A percentile compares a stretch with the other conserved stretches of the same genome.
Evolutionary conservation across 2,797 vertebrate species (phyloP).

Genomic region (Pangasius krempfi): DNA sequence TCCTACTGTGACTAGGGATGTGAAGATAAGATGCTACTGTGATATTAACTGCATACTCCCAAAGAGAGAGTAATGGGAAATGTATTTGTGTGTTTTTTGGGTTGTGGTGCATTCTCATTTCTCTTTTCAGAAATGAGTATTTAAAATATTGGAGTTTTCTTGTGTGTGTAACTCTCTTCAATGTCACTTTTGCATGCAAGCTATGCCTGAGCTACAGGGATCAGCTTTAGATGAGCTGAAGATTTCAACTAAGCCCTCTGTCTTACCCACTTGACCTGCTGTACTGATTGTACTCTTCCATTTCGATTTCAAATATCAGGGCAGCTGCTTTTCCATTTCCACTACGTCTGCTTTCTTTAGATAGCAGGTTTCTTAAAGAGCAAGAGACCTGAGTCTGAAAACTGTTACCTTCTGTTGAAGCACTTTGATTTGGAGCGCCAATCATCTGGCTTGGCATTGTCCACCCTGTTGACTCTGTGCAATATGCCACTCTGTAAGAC

Average conservation of each 20-base stretch:
- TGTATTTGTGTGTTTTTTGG: not conserved
- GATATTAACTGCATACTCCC: not conserved
- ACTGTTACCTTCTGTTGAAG: not conserved
- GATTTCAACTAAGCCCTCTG: not conserved
- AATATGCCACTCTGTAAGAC: not conserved
- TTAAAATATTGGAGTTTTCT: constrained; percentile 44
- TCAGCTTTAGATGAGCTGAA: not conserved
- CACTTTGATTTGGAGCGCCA: not conserved
- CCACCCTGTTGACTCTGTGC: not conserved
- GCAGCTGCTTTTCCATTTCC: not conserved
- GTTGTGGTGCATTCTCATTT: not conserved
- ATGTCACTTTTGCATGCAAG: not conserved
- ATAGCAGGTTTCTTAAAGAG: not conserved
- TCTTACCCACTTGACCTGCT: constrained; percentile 23
- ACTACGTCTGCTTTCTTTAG: not conserved
- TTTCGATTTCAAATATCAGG: not conserved
- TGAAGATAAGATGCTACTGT: constrained; percentile 15
- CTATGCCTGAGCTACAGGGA: not conserved
- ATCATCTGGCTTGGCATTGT: not conserved
- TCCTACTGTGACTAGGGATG: not conserved
- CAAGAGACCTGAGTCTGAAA: not conserved
- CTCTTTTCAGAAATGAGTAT: constrained; percentile 13
- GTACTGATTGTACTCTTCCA: constrained; percentile 11
- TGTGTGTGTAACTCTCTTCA: not conserved
- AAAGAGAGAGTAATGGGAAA: not conserved